Percentiles rank a stretch among this genome's conserved stretches.
These are phyloP conservation scores for Syritta pipiens DNA, from an alignment of 2,888 invertebrate species.

Conservation along the genomic window DNA sequence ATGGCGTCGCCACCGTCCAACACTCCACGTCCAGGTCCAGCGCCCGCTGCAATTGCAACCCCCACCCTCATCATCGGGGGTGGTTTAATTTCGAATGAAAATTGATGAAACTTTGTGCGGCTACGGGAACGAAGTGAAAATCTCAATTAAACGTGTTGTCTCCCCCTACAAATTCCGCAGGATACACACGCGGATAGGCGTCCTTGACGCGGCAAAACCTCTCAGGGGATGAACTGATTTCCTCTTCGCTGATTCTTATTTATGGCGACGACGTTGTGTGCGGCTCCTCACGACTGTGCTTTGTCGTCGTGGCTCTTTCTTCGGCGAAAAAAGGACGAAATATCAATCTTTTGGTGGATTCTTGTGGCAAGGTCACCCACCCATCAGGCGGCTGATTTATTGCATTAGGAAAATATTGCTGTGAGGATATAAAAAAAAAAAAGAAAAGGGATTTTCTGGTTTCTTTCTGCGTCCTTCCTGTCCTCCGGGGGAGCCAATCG, in stretches of 20 bases:
- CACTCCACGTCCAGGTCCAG: conserved; percentile 12
- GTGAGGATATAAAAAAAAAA: conserved; percentile 12
- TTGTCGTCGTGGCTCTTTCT: background rate
- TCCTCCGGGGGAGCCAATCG: conserved; percentile 37
- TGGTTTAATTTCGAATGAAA: conserved; percentile 11
- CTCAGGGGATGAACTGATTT: conserved; percentile 15
- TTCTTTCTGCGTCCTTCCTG: background rate
- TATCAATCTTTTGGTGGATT: conserved; percentile 33
- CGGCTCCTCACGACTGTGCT: background rate
- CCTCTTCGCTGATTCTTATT: conserved; percentile 11
- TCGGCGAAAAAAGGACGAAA: conserved; percentile 31
- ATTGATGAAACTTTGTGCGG: background rate
- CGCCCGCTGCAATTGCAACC: conserved; percentile 34
- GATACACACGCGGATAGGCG: background rate
- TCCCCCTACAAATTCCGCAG: background rate
- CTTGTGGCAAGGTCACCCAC: conserved; percentile 48
- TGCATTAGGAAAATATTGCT: conserved; percentile 25
- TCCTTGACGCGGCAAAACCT: conserved; percentile 42
- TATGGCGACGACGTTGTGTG: background rate
- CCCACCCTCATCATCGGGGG: background rate
- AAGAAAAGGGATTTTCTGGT: conserved; percentile 12
- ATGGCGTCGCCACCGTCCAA: conserved; percentile 20
- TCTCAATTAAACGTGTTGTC: conserved; percentile 14
- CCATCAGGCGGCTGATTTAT: conserved; percentile 40
- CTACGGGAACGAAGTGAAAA: background rate